Conservation (phyloP, 1,140 invertebrate genomes). For the Bicyclus anynana region DNA sequence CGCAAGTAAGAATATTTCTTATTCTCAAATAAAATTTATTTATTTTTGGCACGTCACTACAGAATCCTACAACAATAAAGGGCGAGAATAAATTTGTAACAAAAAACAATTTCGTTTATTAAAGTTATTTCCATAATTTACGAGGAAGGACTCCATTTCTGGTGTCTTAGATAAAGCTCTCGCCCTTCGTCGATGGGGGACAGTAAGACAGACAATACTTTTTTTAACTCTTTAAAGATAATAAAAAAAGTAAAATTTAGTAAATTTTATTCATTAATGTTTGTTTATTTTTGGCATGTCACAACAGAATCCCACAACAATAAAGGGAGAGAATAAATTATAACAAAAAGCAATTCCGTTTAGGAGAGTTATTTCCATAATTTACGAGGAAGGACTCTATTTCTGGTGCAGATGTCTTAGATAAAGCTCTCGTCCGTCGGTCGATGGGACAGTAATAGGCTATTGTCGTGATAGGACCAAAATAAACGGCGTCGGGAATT, state of each 20-base stretch:
- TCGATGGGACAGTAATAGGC: constrained; percentile 30
- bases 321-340: background rate
- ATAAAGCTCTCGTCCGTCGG: constrained; percentile 28
- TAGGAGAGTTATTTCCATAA: constrained; percentile 4
- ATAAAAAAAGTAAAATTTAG: no score
- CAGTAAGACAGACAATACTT: no score
- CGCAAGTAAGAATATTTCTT: no score
- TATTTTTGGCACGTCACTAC: no score
- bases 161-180: constrained; percentile 28
- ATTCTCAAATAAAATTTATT: no score
- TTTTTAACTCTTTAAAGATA: no score
- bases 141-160: constrained; percentile 19
- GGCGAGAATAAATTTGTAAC: background rate
- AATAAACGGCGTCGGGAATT: constrained; percentile 25
- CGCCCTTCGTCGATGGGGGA: constrained; percentile 24
- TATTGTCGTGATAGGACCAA: constrained; percentile 35
- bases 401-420: constrained; percentile 25
- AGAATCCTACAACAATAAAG: background rate
- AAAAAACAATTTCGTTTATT: background rate
- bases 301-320: no score
- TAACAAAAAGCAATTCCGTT: background rate
- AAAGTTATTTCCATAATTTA: constrained; percentile 11
- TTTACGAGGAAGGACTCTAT: constrained; percentile 18
- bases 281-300: no score
- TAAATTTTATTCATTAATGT: no score